These are phyloP conservation scores for Bembecia ichneumoniformis DNA, from an alignment of 2,888 invertebrate genomes.

Conservation along the genomic window DNA sequence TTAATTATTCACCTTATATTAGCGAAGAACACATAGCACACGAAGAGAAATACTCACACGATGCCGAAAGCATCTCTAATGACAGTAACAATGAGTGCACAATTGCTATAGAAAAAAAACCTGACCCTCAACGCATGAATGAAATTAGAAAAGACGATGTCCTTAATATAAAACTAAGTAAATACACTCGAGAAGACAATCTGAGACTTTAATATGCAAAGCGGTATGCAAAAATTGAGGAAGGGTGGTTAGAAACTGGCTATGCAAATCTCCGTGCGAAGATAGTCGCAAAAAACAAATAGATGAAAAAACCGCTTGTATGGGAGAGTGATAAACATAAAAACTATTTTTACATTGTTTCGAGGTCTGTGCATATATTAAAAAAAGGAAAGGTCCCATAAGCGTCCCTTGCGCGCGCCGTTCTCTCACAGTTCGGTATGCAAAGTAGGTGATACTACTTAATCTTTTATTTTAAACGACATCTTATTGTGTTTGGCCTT, in stretches of 20 bases:
- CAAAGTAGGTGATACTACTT: conserved; percentile 54
- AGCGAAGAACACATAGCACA: conserved; percentile 24
- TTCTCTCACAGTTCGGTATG: conserved; percentile 64
- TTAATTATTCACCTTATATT: conserved; percentile 56
- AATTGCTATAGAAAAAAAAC: conserved; percentile 43
- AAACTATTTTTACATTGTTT: conserved; percentile 64
- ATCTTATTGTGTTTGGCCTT: conserved; percentile 62
- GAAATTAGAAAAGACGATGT: conserved; percentile 52
- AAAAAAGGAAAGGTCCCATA: conserved; percentile 33
- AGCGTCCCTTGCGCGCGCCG: conserved; percentile 42
- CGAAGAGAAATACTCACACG: conserved; percentile 47
- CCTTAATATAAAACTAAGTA: conserved; percentile 68
- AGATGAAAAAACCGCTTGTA: conserved; percentile 56
- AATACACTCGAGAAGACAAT: conserved; percentile 43
- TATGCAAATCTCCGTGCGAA: conserved; percentile 71
- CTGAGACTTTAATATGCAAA: conserved; percentile 62
- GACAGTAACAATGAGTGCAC: conserved; percentile 40
- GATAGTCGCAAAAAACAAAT: conserved; percentile 63
- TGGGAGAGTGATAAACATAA: conserved; percentile 59
- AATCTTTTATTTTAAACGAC: conserved; percentile 71
- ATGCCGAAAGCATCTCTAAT: conserved; percentile 53
- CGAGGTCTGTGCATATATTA: conserved; percentile 39
- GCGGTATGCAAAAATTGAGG: conserved; percentile 37
- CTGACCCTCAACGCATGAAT: conserved; percentile 55
- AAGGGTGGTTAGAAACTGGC: conserved; percentile 55